A percentile compares a stretch with the other conserved stretches of the same genome.
phyloP scores from a whole-genome alignment of 2,113 vertebrate genomes.

The Glaucomys volans region DNA sequence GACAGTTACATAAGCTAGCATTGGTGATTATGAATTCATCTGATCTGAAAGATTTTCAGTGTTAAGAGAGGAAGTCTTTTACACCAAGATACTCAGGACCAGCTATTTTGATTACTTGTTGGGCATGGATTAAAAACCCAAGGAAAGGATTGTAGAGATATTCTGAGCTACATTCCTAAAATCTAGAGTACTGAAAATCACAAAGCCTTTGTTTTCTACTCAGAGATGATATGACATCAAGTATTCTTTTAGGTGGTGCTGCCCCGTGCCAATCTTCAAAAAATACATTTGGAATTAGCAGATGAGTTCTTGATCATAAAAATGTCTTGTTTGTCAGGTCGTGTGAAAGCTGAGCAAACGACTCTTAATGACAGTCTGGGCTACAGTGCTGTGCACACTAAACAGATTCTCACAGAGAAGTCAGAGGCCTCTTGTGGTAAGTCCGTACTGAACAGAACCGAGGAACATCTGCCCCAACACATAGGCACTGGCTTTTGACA shows the following conservation, averaged over 20 bases:
- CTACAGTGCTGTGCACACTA: background rate
- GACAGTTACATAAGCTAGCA: background rate
- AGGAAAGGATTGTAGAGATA: background rate
- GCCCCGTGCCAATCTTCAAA: background rate
- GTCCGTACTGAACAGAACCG: background rate
- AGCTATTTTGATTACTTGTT: background rate
- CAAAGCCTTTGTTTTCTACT: background rate
- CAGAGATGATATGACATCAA: background rate
- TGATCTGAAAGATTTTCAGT: background rate
- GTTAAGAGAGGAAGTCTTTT: background rate
- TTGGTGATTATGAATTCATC: background rate
- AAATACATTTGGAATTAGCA: constrained; percentile 6
- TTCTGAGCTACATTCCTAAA: background rate
- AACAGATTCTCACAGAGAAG: background rate
- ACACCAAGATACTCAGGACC: background rate
- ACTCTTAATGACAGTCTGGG: background rate
- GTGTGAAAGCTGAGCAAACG: background rate
- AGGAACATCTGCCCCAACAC: background rate
- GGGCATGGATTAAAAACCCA: background rate
- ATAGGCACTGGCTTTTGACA: background rate
- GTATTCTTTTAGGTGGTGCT: background rate
- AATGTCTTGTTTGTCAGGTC: background rate
- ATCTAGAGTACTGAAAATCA: background rate
- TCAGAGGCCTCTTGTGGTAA: background rate
- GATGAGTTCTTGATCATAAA: background rate